Evolutionary conservation across 2,888 invertebrate genomes (phyloP), one percentile per base, ranked within the genome.

Genomic region (Danaus chrysippus): DNA sequence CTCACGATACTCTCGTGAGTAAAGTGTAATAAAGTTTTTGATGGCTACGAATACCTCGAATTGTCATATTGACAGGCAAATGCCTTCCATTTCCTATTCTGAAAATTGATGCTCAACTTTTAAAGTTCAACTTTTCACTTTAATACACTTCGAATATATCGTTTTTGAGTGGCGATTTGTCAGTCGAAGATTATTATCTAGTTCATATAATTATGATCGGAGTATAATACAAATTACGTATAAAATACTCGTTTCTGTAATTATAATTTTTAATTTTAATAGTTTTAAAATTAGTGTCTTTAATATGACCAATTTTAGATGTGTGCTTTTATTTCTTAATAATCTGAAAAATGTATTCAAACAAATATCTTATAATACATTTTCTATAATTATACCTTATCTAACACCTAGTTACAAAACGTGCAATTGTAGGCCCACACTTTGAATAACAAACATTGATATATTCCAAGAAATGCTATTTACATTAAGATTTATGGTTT

Each of bases 401-500:
- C 56, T 61, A 23, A 3, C 23, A 23, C 23, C 61, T 54, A 65
- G 62, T 65, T 59, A 62, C 61, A 57, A 63, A 66, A 68, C 65
- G 58, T 65, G 53, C 49, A 56, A 63, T 52, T 55, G 70, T 70
- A 70, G 71, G 72, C 70, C 73, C 65, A 60, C 55, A 59, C 17
- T 9, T 56, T 61, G 19, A 54, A 60, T 65, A 78, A 77, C 68
- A 69, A 63, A 63, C 60, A 59, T 55, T 56, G 60, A 68, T 77
- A 77, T 76, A 71, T 78, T 74, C 69, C 68, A 77, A 77, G 76
- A 67, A 69, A 68, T 64, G 69, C 71, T 79, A 79, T 79, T 74
- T 81, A 84, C 79, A 80, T 59, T 61, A 67, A 64, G 67, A 76
- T 75, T 73, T 67, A 70, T 75, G 73, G 70, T 68, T 76, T 76